Percentiles rank a stretch among this genome's conserved stretches.
Evolutionary conservation across 2,888 invertebrate species (phyloP).

Genomic region (Metallyticus violacea): DNA sequence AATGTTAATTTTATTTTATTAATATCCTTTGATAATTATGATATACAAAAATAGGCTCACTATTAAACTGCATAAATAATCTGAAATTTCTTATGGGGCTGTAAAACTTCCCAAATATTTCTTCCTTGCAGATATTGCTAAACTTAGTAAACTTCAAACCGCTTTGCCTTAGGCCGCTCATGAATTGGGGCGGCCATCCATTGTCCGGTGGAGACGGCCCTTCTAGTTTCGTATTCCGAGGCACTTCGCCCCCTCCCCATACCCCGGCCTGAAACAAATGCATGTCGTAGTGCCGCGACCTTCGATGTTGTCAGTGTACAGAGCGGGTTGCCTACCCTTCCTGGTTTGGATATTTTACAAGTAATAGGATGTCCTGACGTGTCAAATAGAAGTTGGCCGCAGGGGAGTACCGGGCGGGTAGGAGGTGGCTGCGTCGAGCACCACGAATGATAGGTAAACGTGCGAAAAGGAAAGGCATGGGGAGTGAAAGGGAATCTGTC

Average conservation of each 20-base stretch:
- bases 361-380: slow-evolving; percentile 18
- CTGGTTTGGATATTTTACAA: slow-evolving; percentile 15
- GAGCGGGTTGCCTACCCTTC: neutral
- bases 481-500: neutral
- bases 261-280: slow-evolving; percentile 16
- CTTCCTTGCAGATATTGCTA: no score
- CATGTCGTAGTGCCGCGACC: neutral
- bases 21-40: no score
- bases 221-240: slow-evolving; percentile 12
- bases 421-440: neutral
- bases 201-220: neutral
- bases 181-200: neutral
- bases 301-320: neutral
- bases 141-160: no score
- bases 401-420: neutral
- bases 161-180: neutral
- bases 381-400: slow-evolving; percentile 11
- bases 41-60: no score
- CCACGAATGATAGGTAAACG: neutral
- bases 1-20: no score
- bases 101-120: no score
- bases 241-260: neutral
- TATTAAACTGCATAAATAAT: no score
- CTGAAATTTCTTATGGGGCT: no score
- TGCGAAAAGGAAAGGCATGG: neutral